Evolutionary conservation across 2,888 invertebrate genomes (phyloP).

Genomic region (Cephus runcator): DNA sequence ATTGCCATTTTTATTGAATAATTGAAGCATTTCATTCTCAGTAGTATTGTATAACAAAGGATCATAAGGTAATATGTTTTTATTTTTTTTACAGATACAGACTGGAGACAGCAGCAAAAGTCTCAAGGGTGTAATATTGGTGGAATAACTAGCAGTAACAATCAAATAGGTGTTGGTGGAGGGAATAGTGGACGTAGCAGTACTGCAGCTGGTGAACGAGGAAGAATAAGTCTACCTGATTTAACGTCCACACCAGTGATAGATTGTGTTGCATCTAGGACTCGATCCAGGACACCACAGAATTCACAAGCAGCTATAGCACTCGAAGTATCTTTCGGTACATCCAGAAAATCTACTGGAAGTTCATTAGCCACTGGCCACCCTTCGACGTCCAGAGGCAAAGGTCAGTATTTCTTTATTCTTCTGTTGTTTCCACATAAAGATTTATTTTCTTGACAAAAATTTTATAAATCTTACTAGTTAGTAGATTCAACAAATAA

Average conservation of each 20-base stretch:
- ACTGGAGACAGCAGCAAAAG: slow-evolving; percentile 58
- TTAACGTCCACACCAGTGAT: slow-evolving; percentile 51
- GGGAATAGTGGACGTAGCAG: not conserved
- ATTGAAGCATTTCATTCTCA: not conserved
- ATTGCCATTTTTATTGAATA: not conserved
- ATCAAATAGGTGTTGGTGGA: slow-evolving; percentile 42
- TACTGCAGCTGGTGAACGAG: not conserved
- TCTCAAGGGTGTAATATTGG: slow-evolving; percentile 48
- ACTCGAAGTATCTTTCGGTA: slow-evolving; percentile 13
- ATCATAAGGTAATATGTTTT: not conserved
- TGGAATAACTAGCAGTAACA: slow-evolving; percentile 41
- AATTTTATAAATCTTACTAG: not conserved
- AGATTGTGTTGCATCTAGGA: slow-evolving; percentile 61
- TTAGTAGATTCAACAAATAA: not conserved
- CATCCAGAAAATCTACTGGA: slow-evolving; percentile 35
- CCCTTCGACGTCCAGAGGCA: slow-evolving; percentile 61
- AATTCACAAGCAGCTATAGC: slow-evolving; percentile 46
- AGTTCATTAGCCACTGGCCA: slow-evolving; percentile 52
- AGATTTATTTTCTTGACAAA: not conserved
- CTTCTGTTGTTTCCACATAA: not conserved
- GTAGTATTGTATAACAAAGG: not conserved
- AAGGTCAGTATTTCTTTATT: slow-evolving; percentile 49
- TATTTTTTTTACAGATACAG: slow-evolving; percentile 45
- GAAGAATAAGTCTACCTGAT: slow-evolving; percentile 41
- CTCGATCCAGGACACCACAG: slow-evolving; percentile 61